These are phyloP conservation scores for Trichosurus vulpecula DNA, from an alignment of 2,797 vertebrate genomes.

Conservation along the genomic window DNA sequence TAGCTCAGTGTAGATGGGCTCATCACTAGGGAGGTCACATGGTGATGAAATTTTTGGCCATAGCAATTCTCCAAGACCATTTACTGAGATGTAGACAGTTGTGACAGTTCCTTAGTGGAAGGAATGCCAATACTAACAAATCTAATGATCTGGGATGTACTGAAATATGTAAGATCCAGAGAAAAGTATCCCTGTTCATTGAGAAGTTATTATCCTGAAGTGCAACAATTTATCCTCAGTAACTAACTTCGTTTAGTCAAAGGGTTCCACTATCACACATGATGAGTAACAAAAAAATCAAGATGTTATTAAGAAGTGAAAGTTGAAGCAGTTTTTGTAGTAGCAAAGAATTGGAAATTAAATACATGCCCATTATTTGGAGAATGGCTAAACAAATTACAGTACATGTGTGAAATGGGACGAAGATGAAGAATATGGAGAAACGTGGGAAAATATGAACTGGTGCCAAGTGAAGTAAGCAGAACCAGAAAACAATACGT, in stretches of 20 bases:
- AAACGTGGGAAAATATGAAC: not conserved
- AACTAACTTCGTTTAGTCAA: not conserved
- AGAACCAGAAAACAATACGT: not conserved
- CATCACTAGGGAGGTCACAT: not conserved
- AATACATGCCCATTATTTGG: not conserved
- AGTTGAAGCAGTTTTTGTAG: not conserved
- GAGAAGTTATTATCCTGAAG: not conserved
- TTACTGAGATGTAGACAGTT: not conserved
- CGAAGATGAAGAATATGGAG: not conserved
- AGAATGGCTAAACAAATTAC: not conserved
- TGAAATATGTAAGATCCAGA: not conserved
- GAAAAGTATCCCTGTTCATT: not conserved
- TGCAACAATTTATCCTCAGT: not conserved
- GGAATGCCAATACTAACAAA: no score
- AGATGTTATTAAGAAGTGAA: not conserved
- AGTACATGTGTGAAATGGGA: not conserved
- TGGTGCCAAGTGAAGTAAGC: not conserved
- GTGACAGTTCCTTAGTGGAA: not conserved
- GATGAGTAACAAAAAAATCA: not conserved
- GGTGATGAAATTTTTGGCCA: not conserved
- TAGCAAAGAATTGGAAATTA: not conserved
- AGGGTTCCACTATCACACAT: not conserved
- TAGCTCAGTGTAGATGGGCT: not conserved
- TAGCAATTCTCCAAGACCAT: not conserved
- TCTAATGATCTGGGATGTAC: no score